A percentile compares a stretch with the other conserved stretches of the same genome.
Evolutionary conservation across 2,797 vertebrate genomes (phyloP).

Genomic region (Xenops minutus): DNA sequence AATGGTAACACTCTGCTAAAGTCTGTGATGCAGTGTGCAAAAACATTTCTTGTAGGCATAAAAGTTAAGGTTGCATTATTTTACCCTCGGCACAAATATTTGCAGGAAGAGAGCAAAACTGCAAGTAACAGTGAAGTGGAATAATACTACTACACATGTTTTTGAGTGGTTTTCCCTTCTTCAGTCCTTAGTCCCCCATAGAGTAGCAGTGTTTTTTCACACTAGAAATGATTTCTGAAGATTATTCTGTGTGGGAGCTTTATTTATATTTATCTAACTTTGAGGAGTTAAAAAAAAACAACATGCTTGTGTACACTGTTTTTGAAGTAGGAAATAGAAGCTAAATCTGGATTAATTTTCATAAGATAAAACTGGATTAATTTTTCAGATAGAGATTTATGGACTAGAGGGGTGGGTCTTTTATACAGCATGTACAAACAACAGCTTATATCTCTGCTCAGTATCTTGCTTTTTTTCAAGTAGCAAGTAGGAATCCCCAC

Average conservation of each 20-base stretch:
- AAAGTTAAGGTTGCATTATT: neutral
- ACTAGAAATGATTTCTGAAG: neutral
- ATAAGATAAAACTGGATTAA: neutral
- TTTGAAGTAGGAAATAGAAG: neutral
- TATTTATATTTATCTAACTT: neutral
- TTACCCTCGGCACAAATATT: neutral
- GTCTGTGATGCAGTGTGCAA: neutral
- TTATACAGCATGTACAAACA: neutral
- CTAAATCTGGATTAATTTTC: conserved; percentile 1
- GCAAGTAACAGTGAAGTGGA: neutral
- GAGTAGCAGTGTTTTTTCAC: neutral
- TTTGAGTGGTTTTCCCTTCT: neutral
- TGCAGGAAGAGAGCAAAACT: neutral
- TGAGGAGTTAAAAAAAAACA: neutral
- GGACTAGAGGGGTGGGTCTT: neutral
- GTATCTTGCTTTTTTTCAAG: neutral
- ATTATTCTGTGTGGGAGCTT: neutral
- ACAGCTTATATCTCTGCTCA: neutral
- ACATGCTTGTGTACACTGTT: neutral
- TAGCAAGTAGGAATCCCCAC: neutral
- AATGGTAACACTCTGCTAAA: neutral
- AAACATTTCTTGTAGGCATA: neutral
- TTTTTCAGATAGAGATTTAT: conserved; percentile 6
- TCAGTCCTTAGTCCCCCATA: neutral
- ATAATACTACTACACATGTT: neutral